Evolutionary conservation across 2,797 vertebrate genomes (phyloP), one percentile per base, ranked within the genome.

Genomic region (Urocyon cinereoargenteus): DNA sequence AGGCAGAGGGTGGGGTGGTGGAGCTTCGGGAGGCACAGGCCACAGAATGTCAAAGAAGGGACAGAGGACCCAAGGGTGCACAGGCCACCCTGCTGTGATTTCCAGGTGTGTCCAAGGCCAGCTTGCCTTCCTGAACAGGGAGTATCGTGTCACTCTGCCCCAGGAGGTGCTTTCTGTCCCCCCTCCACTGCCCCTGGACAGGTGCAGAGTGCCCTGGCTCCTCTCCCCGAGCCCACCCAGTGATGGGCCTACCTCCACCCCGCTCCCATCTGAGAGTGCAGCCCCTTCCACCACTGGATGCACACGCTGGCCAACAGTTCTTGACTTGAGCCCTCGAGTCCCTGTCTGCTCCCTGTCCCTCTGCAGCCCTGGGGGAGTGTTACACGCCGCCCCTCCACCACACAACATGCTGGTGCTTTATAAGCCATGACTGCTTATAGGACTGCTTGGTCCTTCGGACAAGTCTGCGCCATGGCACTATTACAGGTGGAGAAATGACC

Each of bases 391-490:
- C 72, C 24, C 40, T 45, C 13, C 28, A 0, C 16, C 68, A 3
- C 2, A 15, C 22, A 1, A 6, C 3, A 6, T 16, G 36, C 61
- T 21, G 16, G 36, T 2, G 14, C 5, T 21, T 15, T 18, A 7
- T 14, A 49, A 66, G 61, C 12, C 2, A 5, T 11, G 36, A 34
- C 11, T 8, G 31, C 61, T 5, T 2, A 7, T 5, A 4, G 40
- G 40, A 45, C 40, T 45, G 40, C 40, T 45, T 45, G 40, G 31
- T 86, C 83, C 51, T 7, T 21, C 26, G 34, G 1, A 19, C 21
- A 57, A 34, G 34, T 14, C 36, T 36, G 21, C 1, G 0, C 15
- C 19, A 55, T 19, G 55, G 21, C 24, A 22, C 13, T 21, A 1
- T 24, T 59, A 13, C 57, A 1, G 78, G 16, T 16, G 22, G 57